phyloP scores from a whole-genome alignment of 1,140 invertebrate genomes.

The Drosophila dunni region DNA sequence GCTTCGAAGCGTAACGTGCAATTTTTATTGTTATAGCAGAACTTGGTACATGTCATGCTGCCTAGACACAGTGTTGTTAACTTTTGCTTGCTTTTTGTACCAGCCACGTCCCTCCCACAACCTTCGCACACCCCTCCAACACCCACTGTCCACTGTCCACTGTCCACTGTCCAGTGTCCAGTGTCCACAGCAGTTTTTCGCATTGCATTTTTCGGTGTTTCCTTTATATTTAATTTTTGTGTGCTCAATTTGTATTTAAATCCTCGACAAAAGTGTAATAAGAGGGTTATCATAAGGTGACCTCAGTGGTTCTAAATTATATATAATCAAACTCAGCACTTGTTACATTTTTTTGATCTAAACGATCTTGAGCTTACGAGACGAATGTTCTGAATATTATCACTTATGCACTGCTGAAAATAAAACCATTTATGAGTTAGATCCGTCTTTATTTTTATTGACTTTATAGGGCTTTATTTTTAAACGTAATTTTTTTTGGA shows the following conservation, averaged over 20 bases:
- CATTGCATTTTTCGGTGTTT: background rate
- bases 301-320: too few relatives aligned
- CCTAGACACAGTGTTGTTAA: constrained; percentile 62
- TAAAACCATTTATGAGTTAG: too few relatives aligned
- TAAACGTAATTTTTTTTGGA: too few relatives aligned
- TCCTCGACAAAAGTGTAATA: background rate
- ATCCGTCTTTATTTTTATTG: too few relatives aligned
- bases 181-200: background rate
- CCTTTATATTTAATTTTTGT: background rate
- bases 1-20: constrained; percentile 65
- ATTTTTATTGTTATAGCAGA: constrained; percentile 74
- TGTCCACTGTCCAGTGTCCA: background rate
- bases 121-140: background rate
- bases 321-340: too few relatives aligned
- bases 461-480: too few relatives aligned
- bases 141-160: background rate
- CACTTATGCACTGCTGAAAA: too few relatives aligned
- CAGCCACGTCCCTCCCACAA: constrained; percentile 10
- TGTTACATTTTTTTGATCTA: too few relatives aligned
- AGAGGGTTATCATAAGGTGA: too few relatives aligned
- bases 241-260: background rate
- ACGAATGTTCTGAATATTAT: too few relatives aligned
- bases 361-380: too few relatives aligned
- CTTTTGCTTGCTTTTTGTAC: constrained; percentile 48
- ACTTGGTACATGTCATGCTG: constrained; percentile 62